Evolutionary conservation across 2,797 vertebrate genomes (phyloP), one percentile per base, ranked within the genome.

Genomic region (Gallinago nigripennis): DNA sequence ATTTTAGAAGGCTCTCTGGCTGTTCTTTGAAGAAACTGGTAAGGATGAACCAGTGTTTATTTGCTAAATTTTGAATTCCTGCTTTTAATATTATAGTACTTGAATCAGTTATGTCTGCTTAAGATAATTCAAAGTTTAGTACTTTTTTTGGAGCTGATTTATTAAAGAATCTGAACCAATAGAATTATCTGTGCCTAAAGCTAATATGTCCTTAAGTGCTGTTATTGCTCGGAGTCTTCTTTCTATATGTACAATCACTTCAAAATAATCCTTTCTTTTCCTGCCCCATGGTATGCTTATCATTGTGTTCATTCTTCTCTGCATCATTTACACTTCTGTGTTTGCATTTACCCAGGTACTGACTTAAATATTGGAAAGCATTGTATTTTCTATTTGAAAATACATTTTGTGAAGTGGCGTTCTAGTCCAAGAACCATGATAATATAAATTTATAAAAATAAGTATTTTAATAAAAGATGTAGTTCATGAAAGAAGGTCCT

Each of bases 391-490:
- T 97, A 17, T 45, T 64, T 78, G 39, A 39, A 39, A 39, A 39
- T 39, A 39, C 39, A 39, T 39, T 39, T 39, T 39, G 39, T 39
- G 14, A 72, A 65, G 33, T 37, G 21, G 20, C 4, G 8, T 80
- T 41, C 43, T 37, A 31, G 37, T 65, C 35, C 45, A 56, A 65
- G 37, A 56, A 4, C 24, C 15, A 37, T 35, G 43, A 48, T 31
- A 17, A 78, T 24, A 28, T 16, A 70, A 63, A 35, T 10, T n/a
- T 33, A 50, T 31, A 57, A 91, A 87, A 94, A 95, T 96, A 96
- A 96, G 80, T 31, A 97, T 97, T 97, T 97, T 98, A 97, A 95
- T 96, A 94, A 93, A 97, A 97, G 96, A 97, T 96, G 86, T 96
- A 95, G 95, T 96, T 97, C 90, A 82, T 93, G 96, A 97, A 96